Evolutionary conservation across 2,888 invertebrate species (phyloP).

Genomic region (Asteroscopus sphinx): DNA sequence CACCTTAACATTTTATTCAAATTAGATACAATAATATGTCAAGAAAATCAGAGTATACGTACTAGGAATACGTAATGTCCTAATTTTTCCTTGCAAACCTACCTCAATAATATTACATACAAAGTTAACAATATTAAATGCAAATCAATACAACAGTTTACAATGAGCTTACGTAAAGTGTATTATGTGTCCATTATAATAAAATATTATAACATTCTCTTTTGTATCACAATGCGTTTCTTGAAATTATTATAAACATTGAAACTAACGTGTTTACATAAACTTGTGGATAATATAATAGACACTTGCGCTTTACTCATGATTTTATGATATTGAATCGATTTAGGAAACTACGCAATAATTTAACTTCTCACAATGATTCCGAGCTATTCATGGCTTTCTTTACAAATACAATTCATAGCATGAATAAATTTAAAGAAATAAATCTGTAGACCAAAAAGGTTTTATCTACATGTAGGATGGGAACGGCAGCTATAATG

Average conservation of each 20-base stretch:
- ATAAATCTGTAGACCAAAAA: too few relatives aligned
- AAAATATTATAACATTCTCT: constrained; percentile 15
- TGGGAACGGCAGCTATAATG: too few relatives aligned
- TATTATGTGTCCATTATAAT: not conserved
- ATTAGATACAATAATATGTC: too few relatives aligned
- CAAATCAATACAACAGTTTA: too few relatives aligned
- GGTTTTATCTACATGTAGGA: too few relatives aligned
- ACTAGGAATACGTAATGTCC: too few relatives aligned
- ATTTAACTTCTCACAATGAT: constrained; percentile 18
- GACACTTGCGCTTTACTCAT: constrained; percentile 9
- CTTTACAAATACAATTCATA: not conserved
- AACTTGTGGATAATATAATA: constrained; percentile 6
- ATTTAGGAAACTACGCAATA: constrained; percentile 15
- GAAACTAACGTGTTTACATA: constrained; percentile 24
- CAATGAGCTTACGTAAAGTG: constrained; percentile 1
- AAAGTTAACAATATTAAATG: too few relatives aligned
- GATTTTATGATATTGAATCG: constrained; percentile 12
- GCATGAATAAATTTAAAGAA: not conserved
- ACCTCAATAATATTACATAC: too few relatives aligned
- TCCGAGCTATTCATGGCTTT: not conserved
- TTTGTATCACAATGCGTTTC: constrained; percentile 13
- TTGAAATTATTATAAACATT: constrained; percentile 28
- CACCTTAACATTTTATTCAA: too few relatives aligned
- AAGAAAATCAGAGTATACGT: too few relatives aligned
- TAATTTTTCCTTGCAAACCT: too few relatives aligned